phyloP scores from a whole-genome alignment of 1,140 invertebrate species.

The Steinernema feltiae region DNA sequence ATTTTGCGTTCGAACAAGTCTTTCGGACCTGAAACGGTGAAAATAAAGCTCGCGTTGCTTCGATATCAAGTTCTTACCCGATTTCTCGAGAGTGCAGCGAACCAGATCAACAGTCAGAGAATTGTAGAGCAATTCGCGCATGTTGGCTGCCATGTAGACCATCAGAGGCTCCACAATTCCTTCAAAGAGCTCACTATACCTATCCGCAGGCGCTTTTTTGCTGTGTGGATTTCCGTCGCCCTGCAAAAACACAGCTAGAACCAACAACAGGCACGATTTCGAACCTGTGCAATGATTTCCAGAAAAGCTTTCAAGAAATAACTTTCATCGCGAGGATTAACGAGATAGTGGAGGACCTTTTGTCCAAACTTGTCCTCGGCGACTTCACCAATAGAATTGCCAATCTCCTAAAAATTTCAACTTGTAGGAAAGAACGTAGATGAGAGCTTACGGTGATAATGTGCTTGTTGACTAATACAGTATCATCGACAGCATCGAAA shows the following conservation, averaged over 20 bases:
- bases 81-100: slow-evolving; percentile 17
- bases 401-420: slow-evolving; percentile 67
- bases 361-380: slow-evolving; percentile 66
- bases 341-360: slow-evolving; percentile 71
- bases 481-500: slow-evolving; percentile 85
- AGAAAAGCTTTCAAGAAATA: neutral
- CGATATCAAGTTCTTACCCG: slow-evolving; percentile 23
- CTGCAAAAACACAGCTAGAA: slow-evolving; percentile 16
- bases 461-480: slow-evolving; percentile 77
- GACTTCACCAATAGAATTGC: slow-evolving; percentile 69
- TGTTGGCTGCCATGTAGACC: slow-evolving; percentile 34
- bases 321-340: slow-evolving; percentile 70
- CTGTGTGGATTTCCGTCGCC: slow-evolving; percentile 31
- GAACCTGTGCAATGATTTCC: neutral
- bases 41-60: neutral
- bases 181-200: slow-evolving; percentile 31
- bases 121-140: slow-evolving; percentile 34
- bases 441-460: slow-evolving; percentile 59
- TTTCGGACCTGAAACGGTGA: slow-evolving; percentile 24
- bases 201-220: slow-evolving; percentile 27
- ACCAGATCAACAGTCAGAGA: slow-evolving; percentile 26
- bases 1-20: slow-evolving; percentile 32
- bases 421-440: slow-evolving; percentile 28
- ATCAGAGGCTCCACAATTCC: slow-evolving; percentile 25
- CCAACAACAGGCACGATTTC: neutral